A percentile compares a stretch with the other conserved stretches of the same genome.
Conservation (phyloP, 2,797 vertebrate genomes). For the Tachyglossus aculeatus region DNA sequence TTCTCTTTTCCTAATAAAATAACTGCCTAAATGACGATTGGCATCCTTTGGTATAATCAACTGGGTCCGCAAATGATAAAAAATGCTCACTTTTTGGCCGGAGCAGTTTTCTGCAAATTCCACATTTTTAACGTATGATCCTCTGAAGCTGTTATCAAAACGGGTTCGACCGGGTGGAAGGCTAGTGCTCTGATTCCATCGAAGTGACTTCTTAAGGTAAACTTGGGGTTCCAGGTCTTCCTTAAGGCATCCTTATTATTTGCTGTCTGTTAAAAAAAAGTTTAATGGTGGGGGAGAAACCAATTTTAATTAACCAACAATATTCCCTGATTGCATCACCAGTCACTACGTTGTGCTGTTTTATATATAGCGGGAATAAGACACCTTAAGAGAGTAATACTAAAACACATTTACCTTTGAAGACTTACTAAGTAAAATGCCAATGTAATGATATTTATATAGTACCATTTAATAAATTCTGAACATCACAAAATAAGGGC, state of each 20-base stretch:
- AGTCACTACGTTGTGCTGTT: conserved; percentile 1
- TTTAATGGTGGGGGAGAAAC: conserved; percentile 1
- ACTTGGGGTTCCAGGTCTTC: conserved; percentile 99
- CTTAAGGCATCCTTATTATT: conserved; percentile 97
- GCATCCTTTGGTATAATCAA: too few relatives aligned
- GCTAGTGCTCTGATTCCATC: conserved; percentile 93
- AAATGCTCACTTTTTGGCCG: conserved; percentile 90
- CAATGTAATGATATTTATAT: too few relatives aligned
- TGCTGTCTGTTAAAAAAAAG: conserved; percentile 83
- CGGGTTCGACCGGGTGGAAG: conserved; percentile 94
- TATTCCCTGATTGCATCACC: not conserved
- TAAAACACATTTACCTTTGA: too few relatives aligned
- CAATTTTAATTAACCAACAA: conserved; percentile 5
- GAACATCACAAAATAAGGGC: too few relatives aligned
- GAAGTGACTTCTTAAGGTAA: conserved; percentile 97
- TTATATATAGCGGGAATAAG: too few relatives aligned
- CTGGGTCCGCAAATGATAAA: too few relatives aligned
- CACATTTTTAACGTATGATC: conserved; percentile 99
- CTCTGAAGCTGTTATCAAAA: conserved; percentile 96
- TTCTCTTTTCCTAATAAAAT: too few relatives aligned
- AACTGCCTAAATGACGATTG: too few relatives aligned
- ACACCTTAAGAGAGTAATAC: too few relatives aligned
- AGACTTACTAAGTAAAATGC: too few relatives aligned
- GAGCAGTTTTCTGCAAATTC: conserved; percentile 99
- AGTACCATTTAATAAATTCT: too few relatives aligned